These are phyloP conservation scores for Cheilinus undulatus DNA, from an alignment of 2,113 vertebrate genomes.

Conservation along the genomic window DNA sequence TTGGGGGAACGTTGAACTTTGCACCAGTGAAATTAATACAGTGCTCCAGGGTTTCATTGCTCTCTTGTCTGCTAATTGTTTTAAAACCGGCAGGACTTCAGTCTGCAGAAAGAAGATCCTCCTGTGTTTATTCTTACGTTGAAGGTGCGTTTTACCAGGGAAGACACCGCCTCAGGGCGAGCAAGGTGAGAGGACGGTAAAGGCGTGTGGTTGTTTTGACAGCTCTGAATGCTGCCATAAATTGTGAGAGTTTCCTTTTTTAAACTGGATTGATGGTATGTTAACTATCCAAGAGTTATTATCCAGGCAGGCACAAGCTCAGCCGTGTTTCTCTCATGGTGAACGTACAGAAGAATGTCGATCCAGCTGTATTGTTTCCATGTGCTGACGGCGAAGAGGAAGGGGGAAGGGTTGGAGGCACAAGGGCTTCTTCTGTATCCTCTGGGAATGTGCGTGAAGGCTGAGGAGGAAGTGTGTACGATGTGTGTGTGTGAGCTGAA, in stretches of 20 bases:
- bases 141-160: neutral
- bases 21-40: neutral
- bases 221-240: slow-evolving; percentile 36
- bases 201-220: slow-evolving; percentile 33
- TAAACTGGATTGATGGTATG: slow-evolving; percentile 1
- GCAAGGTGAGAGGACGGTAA: slow-evolving; percentile 12
- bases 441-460: slow-evolving; percentile 59
- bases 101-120: neutral
- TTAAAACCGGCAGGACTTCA: neutral
- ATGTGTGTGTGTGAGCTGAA: slow-evolving; percentile 14
- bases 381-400: slow-evolving; percentile 35
- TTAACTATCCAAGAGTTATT: slow-evolving; percentile 30
- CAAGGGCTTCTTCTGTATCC: slow-evolving; percentile 69
- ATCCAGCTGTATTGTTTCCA: slow-evolving; percentile 48
- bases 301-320: slow-evolving; percentile 48
- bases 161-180: neutral
- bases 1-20: slow-evolving; percentile 25
- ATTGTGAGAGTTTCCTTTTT: neutral
- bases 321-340: slow-evolving; percentile 8
- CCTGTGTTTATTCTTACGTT: neutral
- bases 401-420: slow-evolving; percentile 45
- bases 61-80: neutral
- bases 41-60: neutral
- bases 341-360: slow-evolving; percentile 37
- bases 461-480: slow-evolving; percentile 49